Evolutionary conservation across 2,888 invertebrate species (phyloP), one percentile per base, ranked within the genome.

Genomic region (Scaptomyza cyrtandrae): DNA sequence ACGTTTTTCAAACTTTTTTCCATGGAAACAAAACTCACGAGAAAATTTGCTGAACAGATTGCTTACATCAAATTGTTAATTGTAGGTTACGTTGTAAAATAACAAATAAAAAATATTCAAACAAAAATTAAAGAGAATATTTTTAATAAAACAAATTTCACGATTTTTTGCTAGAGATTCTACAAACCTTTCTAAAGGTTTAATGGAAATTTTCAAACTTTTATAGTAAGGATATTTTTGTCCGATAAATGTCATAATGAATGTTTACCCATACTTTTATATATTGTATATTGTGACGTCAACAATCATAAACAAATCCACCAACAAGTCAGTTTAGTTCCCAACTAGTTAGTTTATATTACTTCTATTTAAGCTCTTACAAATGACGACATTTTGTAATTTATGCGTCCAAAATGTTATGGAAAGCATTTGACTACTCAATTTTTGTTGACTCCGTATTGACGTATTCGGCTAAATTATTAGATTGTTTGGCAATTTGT

Each of bases 351-450:
- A 48, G 19, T 29, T 31, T 39, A 55, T 31, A 24, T 46, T 24
- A n/a, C 48, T 44, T 29, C 48, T 33, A 35, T 7, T 43, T 49
- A 24, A 5, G 29, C 44, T 35, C 41, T 39, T 59, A 49, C 41
- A 58, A 37, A 57, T 75, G 54, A 71, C 76, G 55, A 75, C 57
- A 75, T 55, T 76, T 58, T 56, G 52, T 63, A 64, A 68, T 72
- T 71, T 63, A 71, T 68, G 68, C 63, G 44, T 29, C 19, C 37
- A 33, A 53, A 53, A 54, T 44, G 53, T 16, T 50, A 48, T 45
- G 46, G 14, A 55, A 73, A 49, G 50, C 27, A 52, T 75, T 61
- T 68, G 37, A 33, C 41, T 67, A 68, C 41, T 49, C 24, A 41
- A 41, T 45, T 60, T 60, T 66, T 11, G 48, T 54, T 62, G 55